Evolutionary conservation across 2,888 invertebrate genomes (phyloP).

Genomic region (Uropetala carovei): DNA sequence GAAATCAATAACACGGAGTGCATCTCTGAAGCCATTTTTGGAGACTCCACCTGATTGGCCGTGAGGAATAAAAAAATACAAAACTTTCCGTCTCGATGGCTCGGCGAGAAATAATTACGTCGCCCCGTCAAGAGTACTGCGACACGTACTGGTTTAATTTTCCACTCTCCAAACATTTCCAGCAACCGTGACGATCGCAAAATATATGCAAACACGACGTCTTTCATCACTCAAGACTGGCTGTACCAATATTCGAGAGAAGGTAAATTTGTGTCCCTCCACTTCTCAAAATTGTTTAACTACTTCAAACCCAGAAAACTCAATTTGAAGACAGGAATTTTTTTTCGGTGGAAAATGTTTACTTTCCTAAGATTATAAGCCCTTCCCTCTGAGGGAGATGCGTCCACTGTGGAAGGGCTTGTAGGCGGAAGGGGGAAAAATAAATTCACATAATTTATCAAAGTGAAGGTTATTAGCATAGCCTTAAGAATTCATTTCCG

Average conservation of each 20-base stretch:
- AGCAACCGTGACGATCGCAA: slow-evolving; percentile 47
- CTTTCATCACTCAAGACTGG: slow-evolving; percentile 52
- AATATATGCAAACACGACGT: slow-evolving; percentile 61
- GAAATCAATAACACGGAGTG: background rate
- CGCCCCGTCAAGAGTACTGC: background rate
- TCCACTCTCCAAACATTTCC: slow-evolving; percentile 58
- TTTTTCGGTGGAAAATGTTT: slow-evolving; percentile 34
- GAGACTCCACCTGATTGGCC: background rate
- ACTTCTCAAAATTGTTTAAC: slow-evolving; percentile 62
- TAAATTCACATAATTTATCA: slow-evolving; percentile 45
- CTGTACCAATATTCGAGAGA: slow-evolving; percentile 57
- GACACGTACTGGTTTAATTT: slow-evolving; percentile 29
- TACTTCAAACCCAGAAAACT: slow-evolving; percentile 63
- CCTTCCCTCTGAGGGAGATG: slow-evolving; percentile 7
- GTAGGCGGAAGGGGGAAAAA: background rate
- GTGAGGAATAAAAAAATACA: background rate
- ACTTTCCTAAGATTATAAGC: slow-evolving; percentile 48
- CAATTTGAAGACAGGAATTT: slow-evolving; percentile 60
- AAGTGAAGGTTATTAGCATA: slow-evolving; percentile 44
- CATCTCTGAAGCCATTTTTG: background rate
- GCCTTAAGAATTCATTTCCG: slow-evolving; percentile 52
- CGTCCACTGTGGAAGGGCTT: background rate
- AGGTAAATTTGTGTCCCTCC: slow-evolving; percentile 36
- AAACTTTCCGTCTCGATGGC: background rate
- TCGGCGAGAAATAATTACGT: slow-evolving; percentile 12